A percentile compares a stretch with the other conserved stretches of the same genome.
Conservation (phyloP, 2,113 vertebrate genomes). For the Candoia aspera region DNA sequence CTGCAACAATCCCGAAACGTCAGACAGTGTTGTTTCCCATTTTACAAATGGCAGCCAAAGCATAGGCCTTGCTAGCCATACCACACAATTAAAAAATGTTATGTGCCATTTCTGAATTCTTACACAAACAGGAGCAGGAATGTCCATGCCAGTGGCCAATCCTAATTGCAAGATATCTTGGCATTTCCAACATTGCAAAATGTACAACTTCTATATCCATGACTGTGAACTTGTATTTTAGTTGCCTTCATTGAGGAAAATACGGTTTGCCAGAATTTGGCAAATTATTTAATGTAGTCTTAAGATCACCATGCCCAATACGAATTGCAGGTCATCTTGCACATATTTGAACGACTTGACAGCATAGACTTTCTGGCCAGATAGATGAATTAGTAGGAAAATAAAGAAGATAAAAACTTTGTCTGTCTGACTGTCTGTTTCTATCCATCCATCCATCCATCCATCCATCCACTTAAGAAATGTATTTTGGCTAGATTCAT, state of each 20-base stretch:
- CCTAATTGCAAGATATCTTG: too few relatives aligned
- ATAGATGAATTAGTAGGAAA: not conserved
- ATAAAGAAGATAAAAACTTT: too few relatives aligned
- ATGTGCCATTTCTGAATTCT: not conserved
- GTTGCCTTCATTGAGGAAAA: not conserved
- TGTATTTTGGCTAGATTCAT: conserved; percentile 32
- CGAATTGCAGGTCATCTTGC: too few relatives aligned
- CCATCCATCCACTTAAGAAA: conserved; percentile 6
- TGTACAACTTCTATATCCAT: too few relatives aligned
- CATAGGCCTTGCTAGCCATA: not conserved
- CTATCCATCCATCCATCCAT: too few relatives aligned
- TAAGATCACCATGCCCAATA: too few relatives aligned
- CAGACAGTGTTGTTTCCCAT: not conserved
- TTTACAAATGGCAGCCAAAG: not conserved
- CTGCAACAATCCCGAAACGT: not conserved
- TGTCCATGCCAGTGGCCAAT: not conserved
- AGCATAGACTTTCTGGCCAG: conserved; percentile 22
- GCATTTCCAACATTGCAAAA: not conserved
- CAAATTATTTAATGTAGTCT: too few relatives aligned
- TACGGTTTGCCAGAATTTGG: not conserved
- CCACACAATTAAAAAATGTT: not conserved
- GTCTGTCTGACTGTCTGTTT: too few relatives aligned
- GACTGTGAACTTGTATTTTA: not conserved
- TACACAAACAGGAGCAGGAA: not conserved
- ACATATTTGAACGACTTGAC: too few relatives aligned